phyloP scores from a whole-genome alignment of 2,113 vertebrate species.

The Cephalopholis sonnerati region DNA sequence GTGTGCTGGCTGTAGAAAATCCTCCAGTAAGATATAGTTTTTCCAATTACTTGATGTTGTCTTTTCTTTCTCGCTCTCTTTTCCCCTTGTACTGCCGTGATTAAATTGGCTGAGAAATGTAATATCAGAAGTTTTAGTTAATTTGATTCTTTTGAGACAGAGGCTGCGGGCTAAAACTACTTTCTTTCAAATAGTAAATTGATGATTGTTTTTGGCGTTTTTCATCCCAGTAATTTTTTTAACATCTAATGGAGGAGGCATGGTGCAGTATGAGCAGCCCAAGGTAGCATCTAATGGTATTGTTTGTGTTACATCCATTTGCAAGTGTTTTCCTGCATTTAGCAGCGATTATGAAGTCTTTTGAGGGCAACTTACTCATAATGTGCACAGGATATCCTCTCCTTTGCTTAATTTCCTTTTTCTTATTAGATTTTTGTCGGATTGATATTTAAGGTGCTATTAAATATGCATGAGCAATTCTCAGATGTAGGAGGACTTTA shows the following conservation, averaged over 20 bases:
- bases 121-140: conserved; percentile 79
- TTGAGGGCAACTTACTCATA: conserved; percentile 43
- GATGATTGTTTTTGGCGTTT: conserved; percentile 81
- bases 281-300: conserved; percentile 46
- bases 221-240: conserved; percentile 69
- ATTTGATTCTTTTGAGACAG: conserved; percentile 74
- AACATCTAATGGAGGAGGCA: conserved; percentile 56
- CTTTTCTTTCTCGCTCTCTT: conserved; percentile 54
- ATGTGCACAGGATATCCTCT: conserved; percentile 39
- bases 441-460: conserved; percentile 45
- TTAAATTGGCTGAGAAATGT: conserved; percentile 79
- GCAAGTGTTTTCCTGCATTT: conserved; percentile 35
- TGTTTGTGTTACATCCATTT: conserved; percentile 34
- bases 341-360: conserved; percentile 40
- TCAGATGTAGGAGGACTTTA: conserved; percentile 38
- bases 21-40: conserved; percentile 50
- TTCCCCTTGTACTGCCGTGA: conserved; percentile 60
- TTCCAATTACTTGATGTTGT: conserved; percentile 69
- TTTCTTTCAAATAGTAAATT: conserved; percentile 78
- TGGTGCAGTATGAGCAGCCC: conserved; percentile 36
- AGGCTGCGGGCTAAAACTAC: conserved; percentile 66
- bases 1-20: conserved; percentile 44
- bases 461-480: conserved; percentile 50
- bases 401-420: conserved; percentile 46
- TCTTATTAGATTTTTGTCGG: conserved; percentile 36